Conservation (phyloP, 2,797 vertebrate species). For the Lepilemur ruficaudatus region DNA sequence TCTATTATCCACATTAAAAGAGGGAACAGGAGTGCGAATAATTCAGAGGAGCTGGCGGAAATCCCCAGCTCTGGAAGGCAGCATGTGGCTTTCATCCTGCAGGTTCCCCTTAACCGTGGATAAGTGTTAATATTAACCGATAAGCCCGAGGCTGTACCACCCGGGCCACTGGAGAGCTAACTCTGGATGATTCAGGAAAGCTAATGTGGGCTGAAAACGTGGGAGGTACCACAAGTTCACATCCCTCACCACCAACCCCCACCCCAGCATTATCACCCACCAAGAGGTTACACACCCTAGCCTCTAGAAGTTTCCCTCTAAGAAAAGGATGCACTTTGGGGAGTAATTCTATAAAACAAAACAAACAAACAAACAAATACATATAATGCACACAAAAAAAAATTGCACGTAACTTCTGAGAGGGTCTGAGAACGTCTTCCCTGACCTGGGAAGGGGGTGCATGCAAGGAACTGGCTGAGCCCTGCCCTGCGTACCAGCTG, state of each 20-base stretch:
- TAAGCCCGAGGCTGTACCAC: neutral
- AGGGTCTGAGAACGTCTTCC: neutral
- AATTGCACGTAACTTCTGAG: neutral
- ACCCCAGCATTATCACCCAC: neutral
- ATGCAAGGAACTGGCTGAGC: neutral
- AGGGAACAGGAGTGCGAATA: neutral
- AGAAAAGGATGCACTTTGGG: neutral
- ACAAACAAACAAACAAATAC: rapidly evolving
- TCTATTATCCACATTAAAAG: neutral
- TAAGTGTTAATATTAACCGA: neutral
- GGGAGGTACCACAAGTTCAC: too few species aligned
- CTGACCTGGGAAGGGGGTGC: neutral
- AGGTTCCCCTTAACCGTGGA: neutral
- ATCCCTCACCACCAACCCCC: neutral
- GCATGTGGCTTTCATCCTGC: neutral
- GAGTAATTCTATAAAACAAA: neutral
- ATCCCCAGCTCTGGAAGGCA: neutral
- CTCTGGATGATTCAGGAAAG: neutral
- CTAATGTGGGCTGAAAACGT: rapidly evolving
- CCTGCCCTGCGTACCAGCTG: rapidly evolving
- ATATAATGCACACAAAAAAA: neutral
- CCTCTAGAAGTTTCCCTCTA: neutral
- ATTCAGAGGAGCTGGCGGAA: neutral
- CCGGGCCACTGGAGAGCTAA: rapidly evolving
- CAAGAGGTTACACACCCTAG: neutral